Conservation (phyloP, 2,797 vertebrate genomes). For the Steatocranus sp. region DNA sequence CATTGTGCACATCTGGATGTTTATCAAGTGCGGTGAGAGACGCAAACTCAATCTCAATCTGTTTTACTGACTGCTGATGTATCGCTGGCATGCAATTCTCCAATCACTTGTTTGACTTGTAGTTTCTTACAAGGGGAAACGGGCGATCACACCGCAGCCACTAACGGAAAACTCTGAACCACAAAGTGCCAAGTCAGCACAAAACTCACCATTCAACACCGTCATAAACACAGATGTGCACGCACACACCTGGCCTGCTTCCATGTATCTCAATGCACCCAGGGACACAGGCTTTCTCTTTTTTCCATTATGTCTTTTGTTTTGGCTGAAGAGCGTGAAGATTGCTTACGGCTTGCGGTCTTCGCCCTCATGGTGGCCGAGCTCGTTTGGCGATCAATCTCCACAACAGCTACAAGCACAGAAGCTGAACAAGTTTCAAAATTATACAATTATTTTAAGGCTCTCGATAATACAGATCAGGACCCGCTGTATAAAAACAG, state of each 20-base stretch:
- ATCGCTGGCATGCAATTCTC: neutral
- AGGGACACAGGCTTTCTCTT: neutral
- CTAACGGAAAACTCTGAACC: conserved; percentile 44
- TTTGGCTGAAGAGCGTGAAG: conserved; percentile 5
- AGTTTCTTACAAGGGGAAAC: conserved; percentile 38
- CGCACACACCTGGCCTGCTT: neutral
- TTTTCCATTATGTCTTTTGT: conserved; percentile 37
- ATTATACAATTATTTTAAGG: rapidly evolving
- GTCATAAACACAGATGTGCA: conserved; percentile 62
- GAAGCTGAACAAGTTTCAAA: neutral
- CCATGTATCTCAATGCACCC: neutral
- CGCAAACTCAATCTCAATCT: neutral
- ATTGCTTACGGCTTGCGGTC: conserved; percentile 27
- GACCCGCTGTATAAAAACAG: neutral
- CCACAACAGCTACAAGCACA: neutral
- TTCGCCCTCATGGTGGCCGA: conserved; percentile 7
- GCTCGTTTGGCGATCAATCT: conserved; percentile 29
- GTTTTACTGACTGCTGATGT: neutral
- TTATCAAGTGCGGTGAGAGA: neutral
- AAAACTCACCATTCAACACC: conserved; percentile 25
- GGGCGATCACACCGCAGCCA: conserved; percentile 13
- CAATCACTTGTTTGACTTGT: neutral
- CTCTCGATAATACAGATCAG: neutral
- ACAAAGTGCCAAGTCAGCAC: conserved; percentile 55
- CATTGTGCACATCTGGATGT: neutral